Percentiles rank a stretch among this genome's conserved stretches.
These are phyloP conservation scores for Rhabditoides inermis DNA, from an alignment of 2,888 invertebrate species.

Conservation along the genomic window DNA sequence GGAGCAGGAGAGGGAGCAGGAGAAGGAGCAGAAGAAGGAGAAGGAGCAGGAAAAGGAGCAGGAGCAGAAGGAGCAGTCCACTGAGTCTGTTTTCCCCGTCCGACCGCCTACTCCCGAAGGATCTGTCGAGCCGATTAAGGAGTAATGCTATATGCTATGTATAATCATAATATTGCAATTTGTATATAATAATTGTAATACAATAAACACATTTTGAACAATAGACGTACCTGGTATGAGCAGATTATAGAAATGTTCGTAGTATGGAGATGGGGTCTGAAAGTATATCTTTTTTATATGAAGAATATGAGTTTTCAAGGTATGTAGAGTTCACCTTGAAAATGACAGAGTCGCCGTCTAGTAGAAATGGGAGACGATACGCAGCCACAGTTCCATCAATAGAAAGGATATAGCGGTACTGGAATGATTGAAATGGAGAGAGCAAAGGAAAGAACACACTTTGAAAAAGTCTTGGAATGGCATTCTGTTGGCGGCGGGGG, in stretches of 20 bases:
- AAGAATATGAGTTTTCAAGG: not conserved
- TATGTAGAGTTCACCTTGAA: slow-evolving; percentile 61
- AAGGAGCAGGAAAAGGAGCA: too few species aligned
- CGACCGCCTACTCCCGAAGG: too few species aligned
- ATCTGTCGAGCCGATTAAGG: too few species aligned
- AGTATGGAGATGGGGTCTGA: slow-evolving; percentile 76
- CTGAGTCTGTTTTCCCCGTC: too few species aligned
- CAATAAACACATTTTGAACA: too few species aligned
- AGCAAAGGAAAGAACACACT: slow-evolving; percentile 57
- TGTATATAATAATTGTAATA: too few species aligned
- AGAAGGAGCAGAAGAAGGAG: too few species aligned
- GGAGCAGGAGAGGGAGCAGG: too few species aligned
- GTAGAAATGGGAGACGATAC: slow-evolving; percentile 80
- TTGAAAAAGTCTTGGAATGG: slow-evolving; percentile 87
- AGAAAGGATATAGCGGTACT: slow-evolving; percentile 89
- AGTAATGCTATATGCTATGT: too few species aligned
- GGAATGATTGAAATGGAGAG: slow-evolving; percentile 49
- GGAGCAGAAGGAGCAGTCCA: too few species aligned
- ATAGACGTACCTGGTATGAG: too few species aligned
- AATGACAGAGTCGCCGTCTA: slow-evolving; percentile 77
- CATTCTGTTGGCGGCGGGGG: slow-evolving; percentile 66
- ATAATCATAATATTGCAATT: too few species aligned
- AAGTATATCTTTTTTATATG: not conserved
- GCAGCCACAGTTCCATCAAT: slow-evolving; percentile 94
- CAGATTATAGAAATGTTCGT: slow-evolving; percentile 96